Evolutionary conservation across 2,797 vertebrate genomes (phyloP).

Genomic region (Neoniphon sammara): DNA sequence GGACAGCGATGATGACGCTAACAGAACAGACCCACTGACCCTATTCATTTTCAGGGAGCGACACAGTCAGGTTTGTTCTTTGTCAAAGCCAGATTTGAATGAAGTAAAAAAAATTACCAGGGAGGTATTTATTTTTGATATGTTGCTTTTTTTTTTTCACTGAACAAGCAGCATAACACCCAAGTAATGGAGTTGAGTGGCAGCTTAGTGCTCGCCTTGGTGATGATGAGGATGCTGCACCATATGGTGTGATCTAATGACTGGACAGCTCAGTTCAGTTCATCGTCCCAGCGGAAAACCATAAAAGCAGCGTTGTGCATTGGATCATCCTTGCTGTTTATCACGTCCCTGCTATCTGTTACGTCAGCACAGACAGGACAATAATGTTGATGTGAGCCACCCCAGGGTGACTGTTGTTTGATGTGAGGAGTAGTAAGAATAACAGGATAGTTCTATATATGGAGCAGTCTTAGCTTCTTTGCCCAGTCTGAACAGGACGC

Average conservation of each 20-base stretch:
- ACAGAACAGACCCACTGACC: not conserved
- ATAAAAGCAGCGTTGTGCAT: not conserved
- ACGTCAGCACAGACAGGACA: conserved; percentile 17
- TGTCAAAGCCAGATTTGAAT: conserved; percentile 27
- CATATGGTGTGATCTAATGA: not conserved
- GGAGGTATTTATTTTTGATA: not conserved
- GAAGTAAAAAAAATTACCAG: not conserved
- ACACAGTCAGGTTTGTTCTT: conserved; percentile 27
- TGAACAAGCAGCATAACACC: not conserved
- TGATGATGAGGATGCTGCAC: conserved; percentile 2
- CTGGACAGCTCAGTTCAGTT: conserved; percentile 1
- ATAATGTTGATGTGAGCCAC: conserved; percentile 31
- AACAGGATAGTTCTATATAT: conserved; percentile 62
- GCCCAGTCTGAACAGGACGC: conserved; percentile 40
- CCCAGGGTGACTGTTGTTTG: conserved; percentile 29
- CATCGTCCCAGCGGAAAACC: not conserved
- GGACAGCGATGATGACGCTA: conserved; percentile 23
- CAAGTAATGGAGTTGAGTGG: not conserved
- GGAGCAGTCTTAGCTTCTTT: conserved; percentile 41
- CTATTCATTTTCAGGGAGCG: not conserved
- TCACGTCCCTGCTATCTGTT: not conserved
- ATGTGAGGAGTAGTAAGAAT: conserved; percentile 23
- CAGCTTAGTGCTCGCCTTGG: conserved; percentile 12
- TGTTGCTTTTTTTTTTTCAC: not conserved
- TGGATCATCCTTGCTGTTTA: not conserved